Conservation (phyloP, 2,797 vertebrate species). For the Mus minutoides region DNA sequence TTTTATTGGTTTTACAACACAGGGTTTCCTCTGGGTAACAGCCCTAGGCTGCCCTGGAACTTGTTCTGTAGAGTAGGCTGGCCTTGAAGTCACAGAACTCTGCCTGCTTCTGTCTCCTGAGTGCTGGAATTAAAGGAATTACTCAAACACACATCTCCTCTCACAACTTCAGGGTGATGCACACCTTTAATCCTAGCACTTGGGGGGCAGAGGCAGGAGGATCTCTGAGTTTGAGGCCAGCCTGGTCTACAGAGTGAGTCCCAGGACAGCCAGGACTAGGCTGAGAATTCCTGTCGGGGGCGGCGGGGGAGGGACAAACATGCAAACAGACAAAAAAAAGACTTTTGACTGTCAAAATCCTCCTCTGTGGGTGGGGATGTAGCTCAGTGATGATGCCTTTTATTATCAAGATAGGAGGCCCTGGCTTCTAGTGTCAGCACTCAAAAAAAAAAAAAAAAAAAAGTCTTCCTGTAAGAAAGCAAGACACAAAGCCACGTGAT, state of each 20-base stretch:
- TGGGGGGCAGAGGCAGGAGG: neutral
- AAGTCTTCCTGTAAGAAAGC: slow-evolving; percentile 58
- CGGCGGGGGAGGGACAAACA: neutral
- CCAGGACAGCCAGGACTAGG: neutral
- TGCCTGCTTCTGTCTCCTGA: neutral
- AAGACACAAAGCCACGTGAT: slow-evolving; percentile 71
- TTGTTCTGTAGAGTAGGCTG: neutral
- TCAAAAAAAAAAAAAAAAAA: neutral
- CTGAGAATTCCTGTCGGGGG: neutral
- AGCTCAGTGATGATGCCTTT: neutral
- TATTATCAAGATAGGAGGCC: neutral
- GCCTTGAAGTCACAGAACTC: neutral
- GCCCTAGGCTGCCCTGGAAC: neutral
- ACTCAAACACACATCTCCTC: too few species aligned
- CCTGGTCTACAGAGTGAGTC: neutral
- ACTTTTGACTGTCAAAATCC: neutral
- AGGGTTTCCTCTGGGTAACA: neutral
- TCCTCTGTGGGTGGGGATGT: neutral
- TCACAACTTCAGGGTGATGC: too few species aligned
- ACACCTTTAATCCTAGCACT: too few species aligned
- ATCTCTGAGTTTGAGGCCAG: neutral
- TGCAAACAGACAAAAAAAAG: neutral
- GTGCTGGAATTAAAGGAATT: neutral
- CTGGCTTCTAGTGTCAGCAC: neutral
- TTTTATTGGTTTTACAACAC: neutral